Evolutionary conservation across 2,113 vertebrate species (phyloP), one percentile per base, ranked within the genome.

Genomic region (Accipiter virgatus): DNA sequence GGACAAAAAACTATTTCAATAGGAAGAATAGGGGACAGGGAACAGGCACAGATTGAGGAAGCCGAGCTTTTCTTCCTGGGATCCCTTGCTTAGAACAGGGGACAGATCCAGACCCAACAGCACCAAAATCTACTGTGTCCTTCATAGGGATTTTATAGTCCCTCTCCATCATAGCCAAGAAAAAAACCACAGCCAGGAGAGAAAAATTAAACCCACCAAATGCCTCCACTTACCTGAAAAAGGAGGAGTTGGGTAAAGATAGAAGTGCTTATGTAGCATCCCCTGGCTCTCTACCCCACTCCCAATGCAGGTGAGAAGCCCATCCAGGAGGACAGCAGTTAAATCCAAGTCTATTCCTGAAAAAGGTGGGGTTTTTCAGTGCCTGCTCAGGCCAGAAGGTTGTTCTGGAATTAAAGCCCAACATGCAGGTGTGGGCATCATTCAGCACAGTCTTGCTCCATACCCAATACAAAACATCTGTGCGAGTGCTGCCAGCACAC

Each of bases 401-500:
- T 40, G 26, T 18, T 43, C 27, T 45, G 47, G 55, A 67, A 71
- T 62, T 42, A 10, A 75, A 67, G 20, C 27, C 38, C 34, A 42
- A 40, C 7, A 0, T 26, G 43, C 31, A 56, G 70, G 27, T 20
- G 18, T 17, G 62, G 58, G 48, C 58, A 67, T 3, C 1, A 0
- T 1, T 73, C 6, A 2, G n/a, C 14, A 52, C 16, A 23, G 34
- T 11, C 26, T 48, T 23, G n/a, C 48, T 73, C 59, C 81, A 38
- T 22, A 42, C 11, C 48, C 50, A 45, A 2, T 1, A 40, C 8
- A 63, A 59, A 84, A 17, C 2, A 1, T 0, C 2, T 13, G 31
- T 16, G 11, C 10, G 5, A 86, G 36, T 9, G 52, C 32, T 81
- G 59, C 73, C 78, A 78, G 81, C 40, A 45, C 26, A 17, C 8